Evolutionary conservation across 2,888 invertebrate species (phyloP).

Genomic region (Caenorhabditis sinica): DNA sequence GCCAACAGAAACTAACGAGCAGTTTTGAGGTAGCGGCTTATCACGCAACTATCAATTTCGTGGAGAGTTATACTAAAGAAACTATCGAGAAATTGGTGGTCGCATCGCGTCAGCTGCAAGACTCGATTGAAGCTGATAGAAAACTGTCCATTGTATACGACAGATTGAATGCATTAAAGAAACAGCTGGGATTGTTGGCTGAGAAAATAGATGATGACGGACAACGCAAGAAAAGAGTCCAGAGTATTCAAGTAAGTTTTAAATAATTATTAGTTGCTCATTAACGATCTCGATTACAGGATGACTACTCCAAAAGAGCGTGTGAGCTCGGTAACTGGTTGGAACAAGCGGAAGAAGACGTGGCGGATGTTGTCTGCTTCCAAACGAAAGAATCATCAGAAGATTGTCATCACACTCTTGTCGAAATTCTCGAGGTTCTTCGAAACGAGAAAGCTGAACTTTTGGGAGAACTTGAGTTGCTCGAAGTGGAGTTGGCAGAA

Average conservation of each 20-base stretch:
- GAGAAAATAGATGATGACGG: conserved; percentile 39
- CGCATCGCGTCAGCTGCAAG: conserved; percentile 6
- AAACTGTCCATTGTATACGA: conserved; percentile 37
- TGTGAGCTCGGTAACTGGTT: conserved; percentile 55
- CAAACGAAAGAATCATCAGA: conserved; percentile 52
- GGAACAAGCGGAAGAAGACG: conserved; percentile 60
- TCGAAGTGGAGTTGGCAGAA: conserved; percentile 52
- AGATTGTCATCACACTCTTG: conserved; percentile 30
- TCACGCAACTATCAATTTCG: conserved; percentile 42
- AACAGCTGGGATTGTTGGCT: conserved; percentile 28
- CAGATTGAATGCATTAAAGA: conserved; percentile 40
- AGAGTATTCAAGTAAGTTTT: conserved; percentile 32
- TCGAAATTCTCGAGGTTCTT: conserved; percentile 30
- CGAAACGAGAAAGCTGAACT: conserved; percentile 31
- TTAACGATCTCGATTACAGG: conserved; percentile 5
- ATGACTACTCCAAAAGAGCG: conserved; percentile 42
- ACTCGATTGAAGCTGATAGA: conserved; percentile 13
- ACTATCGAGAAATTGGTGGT: conserved; percentile 20
- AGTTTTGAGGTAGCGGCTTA: conserved; percentile 56
- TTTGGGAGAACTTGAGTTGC: conserved; percentile 48
- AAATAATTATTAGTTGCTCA: background rate
- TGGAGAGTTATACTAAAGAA: conserved; percentile 37
- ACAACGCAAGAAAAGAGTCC: conserved; percentile 24
- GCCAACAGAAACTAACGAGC: conserved; percentile 25
- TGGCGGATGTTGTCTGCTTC: conserved; percentile 48